These are phyloP conservation scores for Drosophila koepferae DNA, from an alignment of 2,888 invertebrate genomes.

Conservation along the genomic window DNA sequence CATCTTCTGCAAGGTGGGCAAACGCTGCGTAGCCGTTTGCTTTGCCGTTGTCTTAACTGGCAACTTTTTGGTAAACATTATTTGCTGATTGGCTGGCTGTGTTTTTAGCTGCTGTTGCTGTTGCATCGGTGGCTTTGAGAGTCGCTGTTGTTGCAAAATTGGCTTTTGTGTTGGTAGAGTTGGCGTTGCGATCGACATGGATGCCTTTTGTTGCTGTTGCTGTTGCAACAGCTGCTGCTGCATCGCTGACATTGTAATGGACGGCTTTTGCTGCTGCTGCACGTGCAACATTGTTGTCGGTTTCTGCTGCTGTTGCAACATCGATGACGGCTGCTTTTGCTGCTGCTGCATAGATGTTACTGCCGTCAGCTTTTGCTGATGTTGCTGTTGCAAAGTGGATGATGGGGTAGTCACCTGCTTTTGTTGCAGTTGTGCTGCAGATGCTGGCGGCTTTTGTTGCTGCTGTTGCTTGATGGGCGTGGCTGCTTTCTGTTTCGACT, in stretches of 20 bases:
- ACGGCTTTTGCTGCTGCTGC: constrained; percentile 14
- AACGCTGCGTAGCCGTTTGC: constrained; percentile 32
- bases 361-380: background rate
- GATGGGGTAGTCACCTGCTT: constrained; percentile 4
- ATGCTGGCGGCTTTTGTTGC: background rate
- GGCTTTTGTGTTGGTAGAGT: constrained; percentile 12
- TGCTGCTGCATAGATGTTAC: background rate
- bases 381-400: background rate
- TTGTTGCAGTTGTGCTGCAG: background rate
- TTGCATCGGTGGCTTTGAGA: constrained; percentile 12
- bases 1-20: constrained; percentile 46
- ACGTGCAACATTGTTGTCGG: background rate
- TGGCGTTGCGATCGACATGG: background rate
- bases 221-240: constrained; percentile 13
- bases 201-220: constrained; percentile 5
- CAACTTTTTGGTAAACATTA: constrained; percentile 24
- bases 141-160: constrained; percentile 27
- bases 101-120: constrained; percentile 18
- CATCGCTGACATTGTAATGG: constrained; percentile 3
- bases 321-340: background rate
- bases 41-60: constrained; percentile 20
- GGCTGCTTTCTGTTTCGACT: background rate
- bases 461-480: constrained; percentile 9
- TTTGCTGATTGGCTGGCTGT: constrained; percentile 1
- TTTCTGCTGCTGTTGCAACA: constrained; percentile 11